These are phyloP conservation scores for Alcedo atthis DNA, from an alignment of 2,797 vertebrate genomes.

Conservation along the genomic window DNA sequence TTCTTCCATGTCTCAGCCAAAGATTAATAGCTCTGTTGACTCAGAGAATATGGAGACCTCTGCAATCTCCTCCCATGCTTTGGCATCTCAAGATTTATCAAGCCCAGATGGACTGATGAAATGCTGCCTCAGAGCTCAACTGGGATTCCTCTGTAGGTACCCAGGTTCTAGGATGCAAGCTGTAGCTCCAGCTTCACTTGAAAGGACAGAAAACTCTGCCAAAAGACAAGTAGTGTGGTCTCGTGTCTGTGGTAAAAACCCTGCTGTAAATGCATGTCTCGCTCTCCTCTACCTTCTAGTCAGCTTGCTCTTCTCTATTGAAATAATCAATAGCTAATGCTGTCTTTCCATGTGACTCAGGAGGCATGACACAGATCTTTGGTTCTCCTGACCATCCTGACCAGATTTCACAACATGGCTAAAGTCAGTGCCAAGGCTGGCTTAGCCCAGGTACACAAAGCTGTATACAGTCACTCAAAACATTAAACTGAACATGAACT, in stretches of 20 bases:
- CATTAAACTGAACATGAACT: not conserved
- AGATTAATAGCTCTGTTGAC: not conserved
- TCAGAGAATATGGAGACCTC: not conserved
- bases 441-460: not conserved
- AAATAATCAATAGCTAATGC: not conserved
- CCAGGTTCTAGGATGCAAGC: not conserved
- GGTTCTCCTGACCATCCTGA: not conserved
- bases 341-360: not conserved
- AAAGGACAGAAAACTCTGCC: not conserved
- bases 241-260: not conserved
- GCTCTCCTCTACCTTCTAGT: not conserved
- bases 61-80: not conserved
- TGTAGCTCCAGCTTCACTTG: not conserved
- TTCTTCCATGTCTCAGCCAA: not conserved
- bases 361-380: not conserved
- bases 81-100: not conserved
- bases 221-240: not conserved
- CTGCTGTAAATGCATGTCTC: not conserved
- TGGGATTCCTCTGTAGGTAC: not conserved
- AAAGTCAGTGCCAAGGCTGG: not conserved
- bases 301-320: not conserved
- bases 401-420: not conserved
- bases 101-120: not conserved
- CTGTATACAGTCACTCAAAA: not conserved
- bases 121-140: not conserved